These are phyloP conservation scores for Dexiosoma caninum DNA, from an alignment of 2,888 invertebrate species.

Conservation along the genomic window DNA sequence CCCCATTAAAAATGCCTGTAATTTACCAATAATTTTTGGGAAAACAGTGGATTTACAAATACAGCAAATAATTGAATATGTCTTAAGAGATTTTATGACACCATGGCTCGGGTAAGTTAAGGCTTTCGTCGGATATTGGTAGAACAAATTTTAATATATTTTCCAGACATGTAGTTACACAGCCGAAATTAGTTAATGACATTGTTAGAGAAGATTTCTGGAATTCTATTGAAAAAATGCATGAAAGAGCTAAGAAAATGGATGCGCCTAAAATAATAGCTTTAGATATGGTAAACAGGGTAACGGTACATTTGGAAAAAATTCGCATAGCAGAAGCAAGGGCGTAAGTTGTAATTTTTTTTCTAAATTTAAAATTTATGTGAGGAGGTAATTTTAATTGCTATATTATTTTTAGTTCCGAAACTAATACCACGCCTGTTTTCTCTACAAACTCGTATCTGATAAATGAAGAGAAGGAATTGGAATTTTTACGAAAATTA, in stretches of 20 bases:
- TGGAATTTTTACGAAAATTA: conserved; percentile 88
- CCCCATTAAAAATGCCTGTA: conserved; percentile 78
- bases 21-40: conserved; percentile 88
- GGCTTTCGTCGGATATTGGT: too few relatives aligned
- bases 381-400: too few relatives aligned
- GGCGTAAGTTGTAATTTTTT: conserved; percentile 82
- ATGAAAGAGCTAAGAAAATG: conserved; percentile 85
- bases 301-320: conserved; percentile 91
- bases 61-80: conserved; percentile 88
- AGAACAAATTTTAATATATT: conserved; percentile 13
- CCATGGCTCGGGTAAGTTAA: conserved; percentile 82
- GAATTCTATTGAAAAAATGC: conserved; percentile 87
- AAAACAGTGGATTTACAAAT: conserved; percentile 90
- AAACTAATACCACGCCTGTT: conserved; percentile 82
- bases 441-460: conserved; percentile 87
- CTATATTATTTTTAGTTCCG: conserved; percentile 78
- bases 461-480: conserved; percentile 85
- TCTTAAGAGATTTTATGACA: conserved; percentile 87
- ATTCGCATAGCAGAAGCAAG: conserved; percentile 87
- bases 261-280: conserved; percentile 91
- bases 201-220: conserved; percentile 89
- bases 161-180: conserved; percentile 81
- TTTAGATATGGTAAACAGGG: conserved; percentile 87
- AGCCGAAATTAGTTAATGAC: conserved; percentile 82
- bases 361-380: too few relatives aligned